Base-by-base conservation (phyloP, 2,888 invertebrate species). In the Sphaerophoria taeniata region DNA sequence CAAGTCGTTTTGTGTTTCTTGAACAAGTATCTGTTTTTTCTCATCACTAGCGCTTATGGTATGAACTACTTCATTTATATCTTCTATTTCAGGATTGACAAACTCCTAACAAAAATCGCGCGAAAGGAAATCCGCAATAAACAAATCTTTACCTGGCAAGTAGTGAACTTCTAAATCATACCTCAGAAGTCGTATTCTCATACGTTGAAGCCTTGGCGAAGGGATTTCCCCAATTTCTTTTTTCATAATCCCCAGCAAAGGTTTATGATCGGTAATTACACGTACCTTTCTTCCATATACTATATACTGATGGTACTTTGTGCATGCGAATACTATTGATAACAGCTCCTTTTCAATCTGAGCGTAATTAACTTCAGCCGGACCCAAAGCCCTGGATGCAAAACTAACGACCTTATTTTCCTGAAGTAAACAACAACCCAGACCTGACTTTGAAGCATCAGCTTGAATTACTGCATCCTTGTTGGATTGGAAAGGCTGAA, bases 301-400 rank as follows among this genome's bases (percentile, higher is more conserved):
- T n/a, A 24, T 24, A 24, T 24, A 24, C 24, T 24, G 24, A 24
- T 24, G 24, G 24, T 24, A 24, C 24, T 24, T 24, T 24, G 24
- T 24, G 24, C 24, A 24, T 24, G 24, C 24, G 24, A 24, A 24
- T 24, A 88, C 88, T 3, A 90, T 88, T 55, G 90, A 90, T 72
- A 91, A 83, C 11, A 90, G 72, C 84, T 92, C 89, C 79, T 91
- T 91, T 88, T 91, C 90, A 11, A 91, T 90, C 88, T 92, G 91
- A 4, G 90, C 88, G 78, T 90, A 91, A 24, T 88, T 89, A 47
- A 87, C 71, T 74, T 90, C 89, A 34, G 88, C 84, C 88, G n/a
- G 73, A 36, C 88, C 89, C 83, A 55, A 55, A n/a, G 55, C 55
- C n/a, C 89, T 82, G 9, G 90, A 91, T 11, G 89, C 89, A 88